These are phyloP conservation scores for Pseudolaguvia tuberculata DNA, from an alignment of 2,113 vertebrate species.

Conservation along the genomic window DNA sequence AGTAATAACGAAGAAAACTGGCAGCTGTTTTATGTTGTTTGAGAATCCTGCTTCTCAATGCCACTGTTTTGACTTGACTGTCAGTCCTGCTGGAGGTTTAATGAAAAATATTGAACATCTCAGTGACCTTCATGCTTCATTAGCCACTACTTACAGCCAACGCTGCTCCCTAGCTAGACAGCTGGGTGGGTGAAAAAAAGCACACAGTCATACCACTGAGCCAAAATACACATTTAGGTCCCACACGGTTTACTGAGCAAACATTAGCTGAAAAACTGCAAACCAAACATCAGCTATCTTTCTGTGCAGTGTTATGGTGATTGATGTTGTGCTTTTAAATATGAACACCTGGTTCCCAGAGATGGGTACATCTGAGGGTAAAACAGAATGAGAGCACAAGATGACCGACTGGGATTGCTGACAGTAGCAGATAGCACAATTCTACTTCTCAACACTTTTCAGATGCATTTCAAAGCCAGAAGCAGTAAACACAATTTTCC, in stretches of 20 bases:
- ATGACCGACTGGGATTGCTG: conserved; percentile 20
- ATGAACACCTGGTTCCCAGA: conserved; percentile 28
- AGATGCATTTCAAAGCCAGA: conserved; percentile 4
- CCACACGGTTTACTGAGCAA: conserved; percentile 21
- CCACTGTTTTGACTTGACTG: conserved; percentile 7
- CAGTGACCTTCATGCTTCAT: conserved; percentile 35
- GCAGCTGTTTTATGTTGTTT: conserved; percentile 19
- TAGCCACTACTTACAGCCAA: conserved; percentile 33
- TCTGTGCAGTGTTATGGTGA: neutral
- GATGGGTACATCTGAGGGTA: conserved; percentile 13
- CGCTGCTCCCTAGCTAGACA: conserved; percentile 3
- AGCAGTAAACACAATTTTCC: neutral
- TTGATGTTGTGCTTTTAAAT: conserved; percentile 29
- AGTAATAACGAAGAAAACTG: conserved; percentile 34
- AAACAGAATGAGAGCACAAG: conserved; percentile 10
- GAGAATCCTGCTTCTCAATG: conserved; percentile 6
- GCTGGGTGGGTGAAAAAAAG: conserved; percentile 10
- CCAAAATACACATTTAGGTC: conserved; percentile 30
- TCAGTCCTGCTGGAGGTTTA: conserved; percentile 20
- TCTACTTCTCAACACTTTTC: conserved; percentile 13
- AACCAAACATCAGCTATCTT: conserved; percentile 17
- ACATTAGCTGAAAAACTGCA: conserved; percentile 28
- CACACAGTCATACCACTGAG: conserved; percentile 8
- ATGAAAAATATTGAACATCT: conserved; percentile 39
- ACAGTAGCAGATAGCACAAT: conserved; percentile 1